Evolutionary conservation across 2,113 vertebrate species (phyloP).

Genomic region (Ranitomeya variabilis): DNA sequence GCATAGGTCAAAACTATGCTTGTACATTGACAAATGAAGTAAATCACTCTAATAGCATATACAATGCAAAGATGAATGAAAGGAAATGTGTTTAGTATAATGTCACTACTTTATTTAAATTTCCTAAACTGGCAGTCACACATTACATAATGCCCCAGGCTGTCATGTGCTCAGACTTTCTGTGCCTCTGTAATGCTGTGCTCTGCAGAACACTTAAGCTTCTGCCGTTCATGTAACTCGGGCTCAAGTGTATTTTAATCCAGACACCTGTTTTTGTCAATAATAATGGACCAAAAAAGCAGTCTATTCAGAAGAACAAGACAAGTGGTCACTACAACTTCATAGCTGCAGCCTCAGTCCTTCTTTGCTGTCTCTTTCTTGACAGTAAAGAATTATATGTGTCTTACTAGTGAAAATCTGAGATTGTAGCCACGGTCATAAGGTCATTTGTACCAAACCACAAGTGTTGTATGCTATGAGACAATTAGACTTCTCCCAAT

Average conservation of each 20-base stretch:
- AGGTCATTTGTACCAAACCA: not conserved
- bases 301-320: not conserved
- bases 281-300: slow-evolving; percentile 35
- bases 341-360: not conserved
- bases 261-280: slow-evolving; percentile 45
- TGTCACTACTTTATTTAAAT: not conserved
- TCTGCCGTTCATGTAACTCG: slow-evolving; percentile 21
- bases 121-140: not conserved
- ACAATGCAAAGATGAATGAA: not conserved
- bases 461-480: not conserved
- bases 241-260: slow-evolving; percentile 37
- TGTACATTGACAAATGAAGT: no score
- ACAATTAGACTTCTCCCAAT: not conserved
- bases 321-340: not conserved
- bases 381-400: not conserved
- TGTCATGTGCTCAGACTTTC: not conserved
- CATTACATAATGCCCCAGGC: not conserved
- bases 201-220: slow-evolving; percentile 44
- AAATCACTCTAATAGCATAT: no score
- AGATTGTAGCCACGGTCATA: not conserved
- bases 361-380: not conserved
- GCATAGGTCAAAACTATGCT: no score
- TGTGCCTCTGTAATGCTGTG: slow-evolving; percentile 6
- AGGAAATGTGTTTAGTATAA: not conserved
- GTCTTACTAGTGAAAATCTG: not conserved